A percentile compares a stretch with the other conserved stretches of the same genome.
phyloP scores from a whole-genome alignment of 2,113 vertebrate species.

The Anarhynchus alexandrinus region DNA sequence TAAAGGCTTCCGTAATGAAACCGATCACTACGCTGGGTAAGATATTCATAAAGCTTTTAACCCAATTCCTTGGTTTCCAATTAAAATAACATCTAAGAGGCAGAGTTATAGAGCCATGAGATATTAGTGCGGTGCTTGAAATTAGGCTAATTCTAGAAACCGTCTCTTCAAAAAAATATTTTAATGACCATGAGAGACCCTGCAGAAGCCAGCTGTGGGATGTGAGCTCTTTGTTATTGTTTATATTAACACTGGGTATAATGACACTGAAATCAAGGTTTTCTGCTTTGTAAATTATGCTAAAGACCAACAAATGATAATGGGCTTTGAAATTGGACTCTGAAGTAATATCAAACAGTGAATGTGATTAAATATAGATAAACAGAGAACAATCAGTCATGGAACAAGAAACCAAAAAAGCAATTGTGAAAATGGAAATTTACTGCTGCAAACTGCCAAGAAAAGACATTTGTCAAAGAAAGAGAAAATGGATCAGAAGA shows the following conservation, averaged over 20 bases:
- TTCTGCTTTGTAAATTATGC: constrained; percentile 13
- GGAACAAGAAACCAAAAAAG: constrained; percentile 15
- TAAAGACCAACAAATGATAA: constrained; percentile 2
- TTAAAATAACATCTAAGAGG: constrained; percentile 46
- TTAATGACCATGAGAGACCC: neutral
- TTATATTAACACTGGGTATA: neutral
- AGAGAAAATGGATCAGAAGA: neutral
- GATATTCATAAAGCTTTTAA: constrained; percentile 21
- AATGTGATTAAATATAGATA: constrained; percentile 26
- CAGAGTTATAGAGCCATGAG: neutral
- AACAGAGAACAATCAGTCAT: neutral
- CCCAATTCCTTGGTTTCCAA: constrained; percentile 51
- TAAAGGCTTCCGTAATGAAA: constrained; percentile 22
- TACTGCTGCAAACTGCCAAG: neutral
- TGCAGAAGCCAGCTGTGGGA: neutral
- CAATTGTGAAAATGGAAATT: constrained; percentile 20
- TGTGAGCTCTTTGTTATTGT: neutral
- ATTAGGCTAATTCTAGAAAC: constrained; percentile 6
- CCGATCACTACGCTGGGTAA: neutral
- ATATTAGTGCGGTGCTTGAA: neutral
- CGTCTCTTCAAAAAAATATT: neutral
- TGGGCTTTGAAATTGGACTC: constrained; percentile 13
- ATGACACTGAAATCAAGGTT: neutral
- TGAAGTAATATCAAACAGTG: neutral
- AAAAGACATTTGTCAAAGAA: neutral